Evolutionary conservation across 2,113 vertebrate genomes (phyloP), one percentile per base, ranked within the genome.

Genomic region (Morone saxatilis): DNA sequence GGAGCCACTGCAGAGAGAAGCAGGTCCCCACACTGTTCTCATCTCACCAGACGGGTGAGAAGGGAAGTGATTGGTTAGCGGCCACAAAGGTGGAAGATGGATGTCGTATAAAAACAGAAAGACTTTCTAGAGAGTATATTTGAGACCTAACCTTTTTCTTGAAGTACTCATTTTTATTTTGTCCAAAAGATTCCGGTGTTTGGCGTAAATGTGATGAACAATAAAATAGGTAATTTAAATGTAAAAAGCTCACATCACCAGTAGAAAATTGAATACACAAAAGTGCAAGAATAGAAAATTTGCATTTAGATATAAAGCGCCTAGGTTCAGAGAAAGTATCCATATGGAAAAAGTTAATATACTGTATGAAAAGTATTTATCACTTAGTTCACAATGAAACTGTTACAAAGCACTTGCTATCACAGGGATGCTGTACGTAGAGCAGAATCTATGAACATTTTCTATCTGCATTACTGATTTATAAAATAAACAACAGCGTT

Each of bases 1-100:
- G 56, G 80, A 87, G 91, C 66, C 88, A 85, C 92, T 93, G 94
- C 92, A 89, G 91, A 87, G 84, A 72, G 73, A 47, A 78, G 86
- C 87, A 63, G 88, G 83, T 87, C 71, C 31, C 78, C 72, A 78
- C 63, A 19, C 81, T 80, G 71, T 54, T 89, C 87, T 79, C 76
- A 59, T 86, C 85, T 63, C 88, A 59, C 68, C 78, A 85, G 76
- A 88, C 14, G 57, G 45, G 17, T 78, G 70, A 79, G 66, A 66
- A 17, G 14, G 76, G 69, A 77, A 63, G 38, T 71, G 84, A 91
- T 91, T 89, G 71, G 77, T 91, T 79, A 68, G 86, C 70, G 67
- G 79, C 79, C 14, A 65, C 72, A 74, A 65, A 85, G 65, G 65
- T 53, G 56, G 53, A 85, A 86, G 85, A 85, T 84, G 41, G 73